These are phyloP conservation scores for Ceratoteleas bidentatus DNA, from an alignment of 1,140 invertebrate genomes.

Conservation along the genomic window DNA sequence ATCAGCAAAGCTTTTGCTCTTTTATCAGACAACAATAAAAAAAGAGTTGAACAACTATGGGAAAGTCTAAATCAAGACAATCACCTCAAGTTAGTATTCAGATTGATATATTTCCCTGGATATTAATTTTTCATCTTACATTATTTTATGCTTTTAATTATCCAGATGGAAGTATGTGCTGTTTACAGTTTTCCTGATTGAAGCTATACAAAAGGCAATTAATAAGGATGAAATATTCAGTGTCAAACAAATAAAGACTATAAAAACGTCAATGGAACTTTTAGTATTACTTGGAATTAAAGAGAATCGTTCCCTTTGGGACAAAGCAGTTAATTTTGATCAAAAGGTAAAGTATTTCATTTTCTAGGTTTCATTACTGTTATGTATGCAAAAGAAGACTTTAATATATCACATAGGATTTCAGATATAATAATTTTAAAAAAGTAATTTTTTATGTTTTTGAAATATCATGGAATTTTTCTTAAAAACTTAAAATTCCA, in stretches of 20 bases:
- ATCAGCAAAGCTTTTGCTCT: constrained; percentile 25
- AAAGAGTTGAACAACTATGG: constrained; percentile 40
- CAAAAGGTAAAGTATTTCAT: constrained; percentile 63
- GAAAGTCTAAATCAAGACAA: constrained; percentile 12
- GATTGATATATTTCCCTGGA: too few species aligned
- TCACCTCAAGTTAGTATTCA: too few species aligned
- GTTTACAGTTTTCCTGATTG: constrained; percentile 64
- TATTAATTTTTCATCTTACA: neutral
- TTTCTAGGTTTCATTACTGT: too few species aligned
- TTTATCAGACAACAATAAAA: constrained; percentile 52
- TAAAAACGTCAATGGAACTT: constrained; percentile 83
- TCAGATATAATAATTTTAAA: too few species aligned
- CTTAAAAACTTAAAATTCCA: too few species aligned
- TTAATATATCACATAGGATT: too few species aligned
- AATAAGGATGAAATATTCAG: constrained; percentile 80
- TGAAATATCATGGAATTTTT: too few species aligned
- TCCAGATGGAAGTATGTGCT: constrained; percentile 70
- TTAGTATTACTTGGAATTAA: constrained; percentile 85
- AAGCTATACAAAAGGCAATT: constrained; percentile 44
- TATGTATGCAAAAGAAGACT: too few species aligned
- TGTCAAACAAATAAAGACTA: constrained; percentile 82
- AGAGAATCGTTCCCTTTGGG: constrained; percentile 55
- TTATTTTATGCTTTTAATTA: constrained; percentile 11
- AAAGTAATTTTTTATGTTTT: too few species aligned
- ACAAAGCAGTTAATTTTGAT: constrained; percentile 64